phyloP scores from a whole-genome alignment of 2,113 vertebrate genomes.

The Falcunculus frontatus region DNA sequence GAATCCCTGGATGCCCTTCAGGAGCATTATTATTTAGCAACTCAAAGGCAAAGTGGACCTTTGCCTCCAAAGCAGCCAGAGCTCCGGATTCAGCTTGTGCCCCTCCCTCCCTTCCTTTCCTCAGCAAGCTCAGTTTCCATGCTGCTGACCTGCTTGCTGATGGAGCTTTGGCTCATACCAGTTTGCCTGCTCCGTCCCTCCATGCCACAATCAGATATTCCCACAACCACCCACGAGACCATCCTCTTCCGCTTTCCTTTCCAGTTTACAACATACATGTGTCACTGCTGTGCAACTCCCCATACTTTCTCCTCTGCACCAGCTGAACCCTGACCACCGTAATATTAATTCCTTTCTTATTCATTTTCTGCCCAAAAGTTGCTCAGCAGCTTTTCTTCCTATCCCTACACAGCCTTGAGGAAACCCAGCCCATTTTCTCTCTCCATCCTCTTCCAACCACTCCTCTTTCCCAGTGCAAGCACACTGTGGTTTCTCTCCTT shows the following conservation, averaged over 20 bases:
- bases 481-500: not conserved
- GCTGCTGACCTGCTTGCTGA: not conserved
- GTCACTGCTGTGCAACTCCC: not conserved
- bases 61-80: not conserved
- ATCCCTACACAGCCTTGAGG: rapidly evolving
- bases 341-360: not conserved
- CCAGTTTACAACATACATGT: rapidly evolving
- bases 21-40: not conserved
- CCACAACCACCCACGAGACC: not conserved
- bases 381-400: not conserved
- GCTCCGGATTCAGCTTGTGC: not conserved
- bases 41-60: not conserved
- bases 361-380: not conserved
- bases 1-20: not conserved
- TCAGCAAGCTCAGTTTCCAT: not conserved
- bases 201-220: not conserved
- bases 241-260: not conserved
- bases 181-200: not conserved
- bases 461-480: not conserved
- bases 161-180: rapidly evolving
- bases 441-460: not conserved
- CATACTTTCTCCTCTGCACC: not conserved
- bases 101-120: too few species aligned
- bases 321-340: not conserved
- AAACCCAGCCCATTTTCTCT: not conserved